Conservation (phyloP, 2,797 vertebrate species). For the Micrastur ruficollis region DNA sequence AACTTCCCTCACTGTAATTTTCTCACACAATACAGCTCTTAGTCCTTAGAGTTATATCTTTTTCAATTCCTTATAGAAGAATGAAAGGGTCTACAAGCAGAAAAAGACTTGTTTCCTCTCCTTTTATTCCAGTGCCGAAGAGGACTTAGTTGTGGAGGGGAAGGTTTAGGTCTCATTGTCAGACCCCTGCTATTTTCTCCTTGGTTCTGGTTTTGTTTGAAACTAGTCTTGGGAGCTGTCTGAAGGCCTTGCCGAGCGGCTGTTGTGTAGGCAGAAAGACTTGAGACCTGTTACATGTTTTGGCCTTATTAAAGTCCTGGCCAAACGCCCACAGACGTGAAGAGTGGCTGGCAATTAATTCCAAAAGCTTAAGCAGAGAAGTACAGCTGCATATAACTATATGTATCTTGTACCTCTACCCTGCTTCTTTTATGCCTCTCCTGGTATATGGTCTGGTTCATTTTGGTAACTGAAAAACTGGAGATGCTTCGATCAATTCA, state of each 20-base stretch:
- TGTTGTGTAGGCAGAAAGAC: background rate
- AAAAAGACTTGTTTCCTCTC: background rate
- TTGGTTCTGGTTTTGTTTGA: background rate
- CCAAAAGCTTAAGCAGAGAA: background rate
- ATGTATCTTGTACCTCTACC: background rate
- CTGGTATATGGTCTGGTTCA: background rate
- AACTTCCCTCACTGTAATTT: constrained; percentile 7
- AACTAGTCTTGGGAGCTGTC: background rate
- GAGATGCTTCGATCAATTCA: background rate
- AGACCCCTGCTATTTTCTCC: background rate
- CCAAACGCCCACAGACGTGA: background rate
- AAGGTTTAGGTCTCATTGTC: background rate
- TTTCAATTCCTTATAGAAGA: background rate
- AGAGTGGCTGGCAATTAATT: background rate
- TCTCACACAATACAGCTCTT: background rate
- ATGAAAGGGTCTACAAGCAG: background rate
- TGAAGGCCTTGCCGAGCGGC: background rate
- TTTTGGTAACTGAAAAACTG: background rate
- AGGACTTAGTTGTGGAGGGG: background rate
- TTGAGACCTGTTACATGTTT: background rate
- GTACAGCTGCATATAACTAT: background rate
- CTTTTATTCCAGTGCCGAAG: background rate
- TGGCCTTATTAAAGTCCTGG: background rate
- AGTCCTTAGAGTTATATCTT: background rate
- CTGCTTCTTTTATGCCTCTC: background rate